Base-by-base conservation (phyloP, 1,140 invertebrate species). In the Trachelipus rathkii region DNA sequence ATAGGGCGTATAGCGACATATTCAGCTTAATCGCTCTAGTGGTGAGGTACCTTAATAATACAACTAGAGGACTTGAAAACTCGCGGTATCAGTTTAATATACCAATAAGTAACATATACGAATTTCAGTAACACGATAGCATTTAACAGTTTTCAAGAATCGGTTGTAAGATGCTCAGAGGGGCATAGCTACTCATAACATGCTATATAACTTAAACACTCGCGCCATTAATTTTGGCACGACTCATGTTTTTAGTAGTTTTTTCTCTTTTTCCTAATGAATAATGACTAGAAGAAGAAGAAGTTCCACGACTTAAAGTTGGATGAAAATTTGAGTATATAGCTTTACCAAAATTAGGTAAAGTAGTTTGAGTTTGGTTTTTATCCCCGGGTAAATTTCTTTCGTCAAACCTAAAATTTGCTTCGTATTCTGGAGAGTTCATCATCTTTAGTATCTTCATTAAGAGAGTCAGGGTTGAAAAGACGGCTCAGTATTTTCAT, bases 391-490 rank as follows among this genome's bases (percentile, higher is more conserved):
- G 75, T 76, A 60, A 72, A 74, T 45, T 66, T 70, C 13, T 53
- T 72, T 24, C 72, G 72, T 43, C 69, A 73, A 13, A 77, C 23
- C 15, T 73, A 53, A 50, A 21, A 45, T 43, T 46, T 0, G n/a
- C 66, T 33, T 75, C 50, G 5, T 74, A 67, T 5, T 76, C 66
- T 2, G 44, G 43, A 44, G 73, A 76, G 11, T 44, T 76, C 78
- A 79, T 79, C 78, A 79, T 79, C 8, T 70, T 45, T 13, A 79
- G 78, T 79, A 44, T 79, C 78, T 73, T 79, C 78, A 13, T 74
- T 74, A 13, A 79, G 46, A 3, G 78, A 79, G 45, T 79, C 78
- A 21, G n/a, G 71, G 78, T 13, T 78, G 77, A 5, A 78, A 50
- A 19, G 77, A 78, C 45, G 75, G 68, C 7, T 75, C 44, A 44